Percentiles rank a stretch among this genome's conserved stretches.
Evolutionary conservation across 2,797 vertebrate genomes (phyloP).

Genomic region (Rallus crepitans): DNA sequence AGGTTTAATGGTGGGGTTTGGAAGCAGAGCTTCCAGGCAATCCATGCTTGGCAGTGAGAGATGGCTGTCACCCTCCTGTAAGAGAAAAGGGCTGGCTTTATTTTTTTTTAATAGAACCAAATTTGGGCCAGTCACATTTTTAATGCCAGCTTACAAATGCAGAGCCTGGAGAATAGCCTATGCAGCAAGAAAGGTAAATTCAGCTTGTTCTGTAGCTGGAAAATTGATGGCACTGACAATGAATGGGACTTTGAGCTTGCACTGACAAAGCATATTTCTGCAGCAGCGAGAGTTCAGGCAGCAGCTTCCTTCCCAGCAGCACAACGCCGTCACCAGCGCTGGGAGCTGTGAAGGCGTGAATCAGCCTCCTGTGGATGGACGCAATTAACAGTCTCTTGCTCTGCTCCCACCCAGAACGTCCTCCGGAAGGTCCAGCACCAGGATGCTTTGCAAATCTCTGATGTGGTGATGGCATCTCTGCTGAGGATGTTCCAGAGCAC

Average conservation of each 20-base stretch:
- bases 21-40: not conserved
- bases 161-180: not conserved
- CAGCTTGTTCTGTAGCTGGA: not conserved
- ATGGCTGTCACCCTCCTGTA: not conserved
- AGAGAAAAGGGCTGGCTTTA: not conserved
- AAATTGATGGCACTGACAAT: not conserved
- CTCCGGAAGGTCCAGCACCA: conserved; percentile 96
- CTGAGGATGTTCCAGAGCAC: conserved; percentile 98
- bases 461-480: conserved; percentile 97
- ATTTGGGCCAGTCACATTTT: not conserved
- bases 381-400: not conserved
- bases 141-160: not conserved
- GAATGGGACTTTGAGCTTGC: not conserved
- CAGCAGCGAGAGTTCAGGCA: not conserved
- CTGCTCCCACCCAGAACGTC: conserved; percentile 83
- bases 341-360: fast-evolving
- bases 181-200: not conserved
- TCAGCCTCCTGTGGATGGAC: not conserved
- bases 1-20: not conserved
- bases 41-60: not conserved
- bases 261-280: conserved; percentile 7
- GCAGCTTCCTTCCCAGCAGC: not conserved
- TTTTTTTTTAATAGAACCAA: not conserved
- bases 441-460: conserved; percentile 96
- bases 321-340: not conserved